Evolutionary conservation across 2,113 vertebrate species (phyloP).

Genomic region (Girardinichthys multiradiatus): DNA sequence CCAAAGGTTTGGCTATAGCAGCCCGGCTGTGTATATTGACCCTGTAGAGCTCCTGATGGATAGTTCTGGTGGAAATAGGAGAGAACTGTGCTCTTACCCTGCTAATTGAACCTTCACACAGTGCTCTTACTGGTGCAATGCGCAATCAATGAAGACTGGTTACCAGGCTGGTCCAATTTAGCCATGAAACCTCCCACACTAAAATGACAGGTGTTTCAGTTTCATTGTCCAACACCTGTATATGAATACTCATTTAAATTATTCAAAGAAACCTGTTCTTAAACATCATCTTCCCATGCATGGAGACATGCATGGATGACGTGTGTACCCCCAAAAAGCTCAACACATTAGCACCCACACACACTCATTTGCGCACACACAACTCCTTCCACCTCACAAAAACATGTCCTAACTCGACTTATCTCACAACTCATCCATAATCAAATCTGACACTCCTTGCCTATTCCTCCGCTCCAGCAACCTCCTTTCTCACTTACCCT

Average conservation of each 20-base stretch:
- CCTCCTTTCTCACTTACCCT: constrained; percentile 15
- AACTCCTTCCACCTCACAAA: constrained; percentile 39
- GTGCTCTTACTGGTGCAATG: too few relatives aligned
- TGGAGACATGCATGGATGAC: neutral
- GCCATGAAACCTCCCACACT: too few relatives aligned
- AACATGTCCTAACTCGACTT: constrained; percentile 63
- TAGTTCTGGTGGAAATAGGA: too few relatives aligned
- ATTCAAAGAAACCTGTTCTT: neutral
- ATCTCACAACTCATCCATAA: constrained; percentile 72
- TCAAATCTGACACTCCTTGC: constrained; percentile 67
- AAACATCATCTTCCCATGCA: constrained; percentile 32
- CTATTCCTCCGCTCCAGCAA: constrained; percentile 5
- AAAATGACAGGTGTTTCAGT: neutral
- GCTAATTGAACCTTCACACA: too few relatives aligned
- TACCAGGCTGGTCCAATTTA: too few relatives aligned
- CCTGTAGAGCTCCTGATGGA: too few relatives aligned
- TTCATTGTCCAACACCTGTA: neutral
- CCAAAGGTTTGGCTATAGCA: too few relatives aligned
- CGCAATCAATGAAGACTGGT: too few relatives aligned
- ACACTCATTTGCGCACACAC: neutral
- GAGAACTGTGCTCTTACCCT: too few relatives aligned
- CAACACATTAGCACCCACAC: constrained; percentile 2
- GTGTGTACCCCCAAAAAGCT: neutral
- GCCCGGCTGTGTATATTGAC: too few relatives aligned
- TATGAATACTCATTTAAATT: constrained; percentile 13